These are phyloP conservation scores for Aproaerema taeniolella DNA, from an alignment of 2,888 invertebrate species.

Conservation along the genomic window DNA sequence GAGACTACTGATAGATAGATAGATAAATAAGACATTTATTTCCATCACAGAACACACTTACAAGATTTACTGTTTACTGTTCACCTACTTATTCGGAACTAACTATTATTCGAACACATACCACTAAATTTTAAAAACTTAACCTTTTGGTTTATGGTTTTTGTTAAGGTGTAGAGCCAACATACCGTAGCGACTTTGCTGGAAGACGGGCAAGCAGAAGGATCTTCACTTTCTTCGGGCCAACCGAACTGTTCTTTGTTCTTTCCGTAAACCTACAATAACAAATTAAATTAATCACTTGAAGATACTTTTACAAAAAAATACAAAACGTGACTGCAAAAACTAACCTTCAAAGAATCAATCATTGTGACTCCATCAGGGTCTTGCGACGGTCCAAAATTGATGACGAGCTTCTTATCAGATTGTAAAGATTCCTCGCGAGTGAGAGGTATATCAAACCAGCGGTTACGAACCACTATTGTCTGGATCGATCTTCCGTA, in stretches of 20 bases:
- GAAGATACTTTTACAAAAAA: too few relatives aligned
- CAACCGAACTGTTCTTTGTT: conserved; percentile 97
- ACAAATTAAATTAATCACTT: too few relatives aligned
- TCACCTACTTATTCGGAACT: too few relatives aligned
- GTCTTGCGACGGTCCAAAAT: conserved; percentile 91
- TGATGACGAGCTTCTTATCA: conserved; percentile 91
- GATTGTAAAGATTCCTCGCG: conserved; percentile 95
- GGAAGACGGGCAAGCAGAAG: conserved; percentile 61
- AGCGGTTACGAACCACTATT: conserved; percentile 85
- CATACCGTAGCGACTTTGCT: conserved; percentile 60
- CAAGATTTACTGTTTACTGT: too few relatives aligned
- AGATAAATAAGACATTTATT: too few relatives aligned
- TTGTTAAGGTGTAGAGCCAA: too few relatives aligned
- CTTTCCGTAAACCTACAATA: conserved; percentile 86
- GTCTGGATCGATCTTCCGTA: conserved; percentile 87
- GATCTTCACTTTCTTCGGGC: conserved; percentile 96
- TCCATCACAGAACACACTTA: too few relatives aligned
- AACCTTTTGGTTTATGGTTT: too few relatives aligned
- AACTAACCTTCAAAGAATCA: conserved; percentile 90
- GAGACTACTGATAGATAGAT: too few relatives aligned
- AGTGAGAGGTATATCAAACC: conserved; percentile 97
- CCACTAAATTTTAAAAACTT: too few relatives aligned
- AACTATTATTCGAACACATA: too few relatives aligned
- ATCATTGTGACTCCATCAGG: conserved; percentile 93
- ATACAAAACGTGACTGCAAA: too few relatives aligned